Evolutionary conservation across 2,113 vertebrate genomes (phyloP).

Genomic region (Cephalopholis sonnerati): DNA sequence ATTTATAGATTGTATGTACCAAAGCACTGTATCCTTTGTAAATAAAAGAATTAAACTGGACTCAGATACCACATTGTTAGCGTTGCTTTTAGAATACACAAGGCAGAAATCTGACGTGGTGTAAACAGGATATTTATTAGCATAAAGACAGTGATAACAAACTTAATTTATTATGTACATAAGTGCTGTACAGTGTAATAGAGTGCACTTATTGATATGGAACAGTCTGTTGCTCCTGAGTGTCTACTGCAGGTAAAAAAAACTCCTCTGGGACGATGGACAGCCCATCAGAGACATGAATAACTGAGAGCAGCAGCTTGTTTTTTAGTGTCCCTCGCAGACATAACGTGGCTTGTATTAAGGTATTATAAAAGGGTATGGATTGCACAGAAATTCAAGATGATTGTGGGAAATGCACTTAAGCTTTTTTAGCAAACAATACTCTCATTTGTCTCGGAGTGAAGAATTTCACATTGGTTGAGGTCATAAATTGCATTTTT

Average conservation of each 20-base stretch:
- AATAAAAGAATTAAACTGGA: conserved; percentile 39
- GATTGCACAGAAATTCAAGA: background rate
- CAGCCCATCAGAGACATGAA: conserved; percentile 16
- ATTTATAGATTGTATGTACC: background rate
- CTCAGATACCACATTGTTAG: background rate
- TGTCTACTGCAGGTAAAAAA: conserved; percentile 54
- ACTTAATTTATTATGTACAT: conserved; percentile 59
- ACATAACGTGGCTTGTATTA: background rate
- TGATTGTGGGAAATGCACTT: conserved; percentile 15
- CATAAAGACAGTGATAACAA: conserved; percentile 74
- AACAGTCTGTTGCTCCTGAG: conserved; percentile 80
- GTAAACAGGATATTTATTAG: conserved; percentile 75
- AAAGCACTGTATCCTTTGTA: conserved; percentile 21
- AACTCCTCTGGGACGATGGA: conserved; percentile 16
- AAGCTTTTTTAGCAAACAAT: background rate
- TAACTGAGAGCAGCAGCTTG: conserved; percentile 47
- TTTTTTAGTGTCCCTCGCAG: background rate
- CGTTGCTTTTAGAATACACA: conserved; percentile 16
- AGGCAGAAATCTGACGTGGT: conserved; percentile 36
- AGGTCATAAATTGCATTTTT: background rate
- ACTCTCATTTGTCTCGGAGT: background rate
- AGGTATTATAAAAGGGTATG: conserved; percentile 22
- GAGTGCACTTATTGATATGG: conserved; percentile 66
- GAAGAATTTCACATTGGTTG: too few relatives aligned
- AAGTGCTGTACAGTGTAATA: conserved; percentile 39